phyloP scores from a whole-genome alignment of 2,888 invertebrate genomes.

The Brachyptera putata region DNA sequence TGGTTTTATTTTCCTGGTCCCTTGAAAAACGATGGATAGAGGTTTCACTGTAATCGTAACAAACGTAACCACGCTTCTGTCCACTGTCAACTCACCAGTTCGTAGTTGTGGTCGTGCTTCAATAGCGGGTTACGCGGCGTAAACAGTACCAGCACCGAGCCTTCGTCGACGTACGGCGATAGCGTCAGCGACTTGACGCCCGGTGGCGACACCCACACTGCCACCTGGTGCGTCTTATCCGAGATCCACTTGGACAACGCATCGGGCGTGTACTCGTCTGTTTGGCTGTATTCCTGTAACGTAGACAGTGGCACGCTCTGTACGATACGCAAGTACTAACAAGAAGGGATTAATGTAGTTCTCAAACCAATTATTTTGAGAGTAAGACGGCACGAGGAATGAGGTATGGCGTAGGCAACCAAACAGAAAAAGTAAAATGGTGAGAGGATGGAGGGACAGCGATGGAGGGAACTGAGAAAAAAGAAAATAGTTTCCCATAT shows the following conservation, averaged over 20 bases:
- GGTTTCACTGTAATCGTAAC: neutral
- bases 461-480: no score
- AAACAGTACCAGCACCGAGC: constrained; percentile 71
- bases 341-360: no score
- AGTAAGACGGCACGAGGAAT: no score
- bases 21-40: no score
- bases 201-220: constrained; percentile 64
- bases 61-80: neutral
- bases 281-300: constrained; percentile 16
- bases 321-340: no score
- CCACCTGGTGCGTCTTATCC: constrained; percentile 56
- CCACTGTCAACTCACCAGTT: constrained; percentile 55
- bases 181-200: constrained; percentile 67
- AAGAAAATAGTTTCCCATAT: no score
- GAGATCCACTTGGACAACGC: constrained; percentile 53
- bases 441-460: no score
- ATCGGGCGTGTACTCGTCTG: constrained; percentile 28
- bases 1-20: no score
- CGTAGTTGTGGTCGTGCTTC: constrained; percentile 60
- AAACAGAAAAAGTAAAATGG: no score
- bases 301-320: no score
- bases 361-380: no score
- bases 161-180: constrained; percentile 61
- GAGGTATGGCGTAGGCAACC: no score
- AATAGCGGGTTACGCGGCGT: constrained; percentile 72